Percentiles rank a stretch among this genome's conserved stretches.
These are phyloP conservation scores for Clarias platycephalus DNA, from an alignment of 2,797 vertebrate genomes.

Conservation along the genomic window DNA sequence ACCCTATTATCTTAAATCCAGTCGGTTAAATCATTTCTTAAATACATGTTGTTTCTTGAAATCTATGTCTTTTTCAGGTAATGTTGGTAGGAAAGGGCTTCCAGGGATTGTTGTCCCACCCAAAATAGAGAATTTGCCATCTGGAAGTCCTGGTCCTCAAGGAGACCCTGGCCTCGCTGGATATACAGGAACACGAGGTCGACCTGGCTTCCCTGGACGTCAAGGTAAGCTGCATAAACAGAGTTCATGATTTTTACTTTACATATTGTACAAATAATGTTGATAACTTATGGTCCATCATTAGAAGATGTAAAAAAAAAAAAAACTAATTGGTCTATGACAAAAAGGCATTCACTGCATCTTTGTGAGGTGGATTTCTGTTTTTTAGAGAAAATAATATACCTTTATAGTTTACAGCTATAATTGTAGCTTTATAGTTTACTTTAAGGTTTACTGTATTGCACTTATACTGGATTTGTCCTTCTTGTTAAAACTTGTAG, in stretches of 20 bases:
- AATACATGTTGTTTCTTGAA: background rate
- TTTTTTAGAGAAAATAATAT: background rate
- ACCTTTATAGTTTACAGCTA: background rate
- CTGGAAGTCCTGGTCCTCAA: constrained; percentile 58
- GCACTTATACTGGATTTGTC: background rate
- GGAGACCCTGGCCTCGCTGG: constrained; percentile 61
- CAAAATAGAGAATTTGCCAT: accelerated
- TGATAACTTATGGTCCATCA: background rate
- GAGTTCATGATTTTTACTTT: background rate
- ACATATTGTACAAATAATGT: background rate
- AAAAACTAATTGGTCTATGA: background rate
- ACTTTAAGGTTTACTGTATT: background rate
- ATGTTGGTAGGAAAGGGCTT: constrained; percentile 62
- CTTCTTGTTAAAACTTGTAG: constrained; percentile 58
- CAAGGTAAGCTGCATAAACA: constrained; percentile 63
- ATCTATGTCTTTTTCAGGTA: constrained; percentile 57
- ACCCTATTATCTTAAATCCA: too few species aligned
- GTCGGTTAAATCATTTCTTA: background rate
- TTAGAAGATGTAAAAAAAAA: background rate
- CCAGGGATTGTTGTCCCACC: constrained; percentile 46
- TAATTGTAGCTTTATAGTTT: background rate
- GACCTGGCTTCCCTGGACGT: constrained; percentile 74
- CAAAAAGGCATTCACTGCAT: background rate
- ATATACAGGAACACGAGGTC: constrained; percentile 60
- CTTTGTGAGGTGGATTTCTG: background rate